Evolutionary conservation across 2,888 invertebrate species (phyloP), one percentile per base, ranked within the genome.

Genomic region (Adela reaumurella): DNA sequence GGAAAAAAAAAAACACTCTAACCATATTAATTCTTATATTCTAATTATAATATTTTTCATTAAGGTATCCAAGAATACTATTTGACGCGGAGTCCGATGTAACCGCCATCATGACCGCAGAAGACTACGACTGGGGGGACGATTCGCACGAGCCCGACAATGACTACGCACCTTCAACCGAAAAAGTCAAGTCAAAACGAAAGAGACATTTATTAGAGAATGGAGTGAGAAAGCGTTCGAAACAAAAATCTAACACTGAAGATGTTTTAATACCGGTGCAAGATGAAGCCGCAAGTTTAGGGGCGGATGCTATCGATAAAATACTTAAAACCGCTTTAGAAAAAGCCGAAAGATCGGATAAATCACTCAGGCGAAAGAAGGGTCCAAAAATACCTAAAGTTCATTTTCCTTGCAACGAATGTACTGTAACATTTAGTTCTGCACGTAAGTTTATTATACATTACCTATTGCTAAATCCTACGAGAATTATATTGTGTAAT

Each of bases 341-440:
- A 11, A 14, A 14, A 14, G 14, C 8, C 3, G n/a, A 14, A 3
- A 8, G 6, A 3, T 14, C 35, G 14, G 35, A 14, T 3, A 4
- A 35, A 35, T 8, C 35, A 14, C 3, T 11, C 4, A 35, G 14
- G 14, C 35, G 35, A 17, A 17, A 43, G 14, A 43, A 17, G 11
- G 3, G 3, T n/a, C 3, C 43, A 43, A 43, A 17, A 11, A 5
- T 19, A 14, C 46, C 47, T 11, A 54, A 55, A 45, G 47, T 48
- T 17, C 45, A 51, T 49, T 14, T 53, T 17, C 46, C 50, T 14
- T 55, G 55, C 43, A 19, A 49, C 5, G 52, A 55, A 41, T 55
- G 55, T 19, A 28, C 48, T 2, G 42, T 51, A 16, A 51, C 49
- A 1, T 54, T 55, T 20, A 53, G 43, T 44, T 48, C 52, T 17